Percentiles rank a stretch among this genome's conserved stretches.
phyloP scores from a whole-genome alignment of 1,140 invertebrate species.

The Gerris buenoi region DNA sequence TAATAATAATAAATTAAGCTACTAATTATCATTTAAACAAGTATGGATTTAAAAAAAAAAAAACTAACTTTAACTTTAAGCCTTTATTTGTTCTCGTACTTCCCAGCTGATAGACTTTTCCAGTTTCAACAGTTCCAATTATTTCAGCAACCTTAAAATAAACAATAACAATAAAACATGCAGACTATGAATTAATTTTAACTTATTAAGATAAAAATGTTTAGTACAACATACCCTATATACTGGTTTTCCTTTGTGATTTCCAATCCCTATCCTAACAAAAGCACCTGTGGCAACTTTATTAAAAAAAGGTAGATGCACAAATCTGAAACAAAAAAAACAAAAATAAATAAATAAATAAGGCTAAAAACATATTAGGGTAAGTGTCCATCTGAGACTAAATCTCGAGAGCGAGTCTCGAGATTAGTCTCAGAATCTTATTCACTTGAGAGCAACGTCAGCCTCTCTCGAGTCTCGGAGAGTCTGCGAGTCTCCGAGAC shows the following conservation, averaged over 20 bases:
- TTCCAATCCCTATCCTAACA: conserved; percentile 90
- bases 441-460: too few relatives aligned
- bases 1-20: too few relatives aligned
- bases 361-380: too few relatives aligned
- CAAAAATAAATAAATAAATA: too few relatives aligned
- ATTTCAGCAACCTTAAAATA: conserved; percentile 64
- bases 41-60: too few relatives aligned
- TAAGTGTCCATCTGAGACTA: too few relatives aligned
- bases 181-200: neutral
- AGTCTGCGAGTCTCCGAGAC: too few relatives aligned
- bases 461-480: too few relatives aligned
- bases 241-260: conserved; percentile 71
- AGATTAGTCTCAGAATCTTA: too few relatives aligned
- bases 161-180: neutral
- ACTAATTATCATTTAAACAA: too few relatives aligned
- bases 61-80: conserved; percentile 38
- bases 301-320: conserved; percentile 90
- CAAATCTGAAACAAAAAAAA: conserved; percentile 54
- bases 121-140: conserved; percentile 85
- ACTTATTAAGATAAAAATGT: neutral
- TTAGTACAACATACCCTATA: conserved; percentile 50
- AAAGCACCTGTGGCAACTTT: conserved; percentile 81
- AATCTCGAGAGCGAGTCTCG: too few relatives aligned
- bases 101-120: conserved; percentile 83
- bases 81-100: conserved; percentile 85